Conservation (phyloP, 2,113 vertebrate species). For the Octodon degus region DNA sequence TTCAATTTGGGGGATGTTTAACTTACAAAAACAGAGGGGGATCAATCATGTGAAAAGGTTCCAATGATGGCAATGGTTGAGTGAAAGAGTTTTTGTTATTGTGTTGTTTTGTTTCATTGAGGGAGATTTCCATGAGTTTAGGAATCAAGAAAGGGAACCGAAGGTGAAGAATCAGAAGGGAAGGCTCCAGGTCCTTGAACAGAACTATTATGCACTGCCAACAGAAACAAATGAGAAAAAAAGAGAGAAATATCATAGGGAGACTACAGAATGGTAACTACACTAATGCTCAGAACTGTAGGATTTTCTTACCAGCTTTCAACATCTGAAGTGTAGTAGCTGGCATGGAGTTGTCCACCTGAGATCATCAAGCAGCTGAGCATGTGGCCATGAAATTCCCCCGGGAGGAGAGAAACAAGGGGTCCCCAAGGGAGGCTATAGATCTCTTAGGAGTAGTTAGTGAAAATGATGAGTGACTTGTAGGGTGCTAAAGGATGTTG, state of each 20-base stretch:
- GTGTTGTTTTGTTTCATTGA: not conserved
- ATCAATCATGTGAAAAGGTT: not conserved
- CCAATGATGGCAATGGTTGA: not conserved
- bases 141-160: not conserved
- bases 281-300: not conserved
- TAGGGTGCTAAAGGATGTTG: not conserved
- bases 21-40: not conserved
- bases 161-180: not conserved
- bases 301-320: not conserved
- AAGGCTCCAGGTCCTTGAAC: too few relatives aligned
- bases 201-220: not conserved
- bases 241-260: not conserved
- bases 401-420: not conserved
- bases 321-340: not conserved
- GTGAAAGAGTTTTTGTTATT: not conserved
- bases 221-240: not conserved
- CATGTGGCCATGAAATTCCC: not conserved
- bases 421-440: not conserved
- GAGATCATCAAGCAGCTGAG: not conserved
- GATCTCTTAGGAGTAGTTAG: not conserved
- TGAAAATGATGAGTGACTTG: not conserved
- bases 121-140: not conserved
- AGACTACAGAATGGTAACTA: not conserved
- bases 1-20: not conserved
- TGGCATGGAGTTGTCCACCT: not conserved